These are phyloP conservation scores for Cataglyphis albicans DNA, from an alignment of 2,888 invertebrate species.

Conservation along the genomic window DNA sequence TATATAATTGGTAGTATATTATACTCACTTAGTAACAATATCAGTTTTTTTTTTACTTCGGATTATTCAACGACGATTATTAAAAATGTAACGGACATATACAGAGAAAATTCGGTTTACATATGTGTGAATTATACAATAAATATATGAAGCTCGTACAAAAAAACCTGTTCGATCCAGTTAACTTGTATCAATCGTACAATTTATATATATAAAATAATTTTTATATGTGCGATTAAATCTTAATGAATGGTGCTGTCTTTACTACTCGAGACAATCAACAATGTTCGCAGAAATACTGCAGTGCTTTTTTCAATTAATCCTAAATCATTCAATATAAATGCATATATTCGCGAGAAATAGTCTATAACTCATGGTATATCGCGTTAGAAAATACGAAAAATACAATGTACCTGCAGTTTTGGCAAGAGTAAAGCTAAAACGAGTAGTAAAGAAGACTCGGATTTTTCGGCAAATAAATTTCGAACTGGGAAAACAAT, in stretches of 20 bases:
- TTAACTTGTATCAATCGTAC: constrained; percentile 25
- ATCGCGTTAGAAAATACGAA: constrained; percentile 10
- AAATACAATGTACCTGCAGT: neutral
- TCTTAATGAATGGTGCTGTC: constrained; percentile 6
- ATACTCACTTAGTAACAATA: constrained; percentile 76
- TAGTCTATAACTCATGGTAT: neutral
- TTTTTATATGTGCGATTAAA: constrained; percentile 1
- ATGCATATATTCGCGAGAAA: neutral
- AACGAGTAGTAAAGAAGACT: constrained; percentile 63
- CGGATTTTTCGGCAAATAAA: constrained; percentile 55
- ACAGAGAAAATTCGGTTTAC: constrained; percentile 54
- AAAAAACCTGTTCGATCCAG: neutral
- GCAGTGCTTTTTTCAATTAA: neutral
- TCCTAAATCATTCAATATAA: neutral
- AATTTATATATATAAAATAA: constrained; percentile 18
- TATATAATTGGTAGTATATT: constrained; percentile 74
- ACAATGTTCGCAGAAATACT: neutral
- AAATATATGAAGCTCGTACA: constrained; percentile 60
- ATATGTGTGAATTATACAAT: constrained; percentile 52
- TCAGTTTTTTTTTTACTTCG: constrained; percentile 60
- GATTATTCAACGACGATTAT: constrained; percentile 57
- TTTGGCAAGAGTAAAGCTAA: constrained; percentile 66
- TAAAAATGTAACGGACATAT: constrained; percentile 61
- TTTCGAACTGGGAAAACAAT: constrained; percentile 55
- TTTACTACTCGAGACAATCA: constrained; percentile 41